A percentile compares a stretch with the other conserved stretches of the same genome.
Conservation (phyloP, 2,888 invertebrate genomes). For the Lasiommata megera region DNA sequence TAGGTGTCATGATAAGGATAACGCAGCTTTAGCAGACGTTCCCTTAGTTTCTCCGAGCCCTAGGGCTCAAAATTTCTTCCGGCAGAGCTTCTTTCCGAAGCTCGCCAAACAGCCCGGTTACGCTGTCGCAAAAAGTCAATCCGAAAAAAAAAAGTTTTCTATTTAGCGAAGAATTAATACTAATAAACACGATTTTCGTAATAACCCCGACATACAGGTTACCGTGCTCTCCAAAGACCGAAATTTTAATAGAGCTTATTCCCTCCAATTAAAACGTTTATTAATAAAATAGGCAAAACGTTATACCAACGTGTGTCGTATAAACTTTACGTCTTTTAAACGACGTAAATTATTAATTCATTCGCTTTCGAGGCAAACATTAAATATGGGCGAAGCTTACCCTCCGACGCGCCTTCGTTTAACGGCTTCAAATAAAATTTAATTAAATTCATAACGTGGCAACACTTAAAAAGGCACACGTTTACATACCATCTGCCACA, state of each 20-base stretch:
- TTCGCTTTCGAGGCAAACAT: slow-evolving; percentile 21
- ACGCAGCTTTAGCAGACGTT: too few relatives aligned
- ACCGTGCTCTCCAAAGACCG: neutral
- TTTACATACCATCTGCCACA: slow-evolving; percentile 41
- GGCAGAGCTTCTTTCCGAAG: too few relatives aligned
- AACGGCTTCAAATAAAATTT: slow-evolving; percentile 36
- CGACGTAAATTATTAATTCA: slow-evolving; percentile 20
- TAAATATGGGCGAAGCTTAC: slow-evolving; percentile 27
- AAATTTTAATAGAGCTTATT: neutral
- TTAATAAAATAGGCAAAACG: slow-evolving; percentile 6
- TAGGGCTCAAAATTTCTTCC: too few relatives aligned
- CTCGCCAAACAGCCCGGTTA: too few relatives aligned
- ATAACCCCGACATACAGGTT: too few relatives aligned
- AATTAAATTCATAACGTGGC: slow-evolving; percentile 36
- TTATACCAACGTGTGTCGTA: slow-evolving; percentile 12
- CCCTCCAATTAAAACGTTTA: slow-evolving; percentile 4
- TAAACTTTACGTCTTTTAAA: slow-evolving; percentile 15
- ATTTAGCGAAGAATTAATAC: too few relatives aligned
- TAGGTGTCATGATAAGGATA: too few relatives aligned
- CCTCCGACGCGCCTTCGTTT: slow-evolving; percentile 32
- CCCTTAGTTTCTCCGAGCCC: too few relatives aligned
- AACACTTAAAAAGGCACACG: slow-evolving; percentile 28
- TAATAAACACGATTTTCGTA: too few relatives aligned
- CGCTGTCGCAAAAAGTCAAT: too few relatives aligned
- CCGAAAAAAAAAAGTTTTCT: too few relatives aligned